Conservation (phyloP, 2,888 invertebrate species). For the Sericinus montela region DNA sequence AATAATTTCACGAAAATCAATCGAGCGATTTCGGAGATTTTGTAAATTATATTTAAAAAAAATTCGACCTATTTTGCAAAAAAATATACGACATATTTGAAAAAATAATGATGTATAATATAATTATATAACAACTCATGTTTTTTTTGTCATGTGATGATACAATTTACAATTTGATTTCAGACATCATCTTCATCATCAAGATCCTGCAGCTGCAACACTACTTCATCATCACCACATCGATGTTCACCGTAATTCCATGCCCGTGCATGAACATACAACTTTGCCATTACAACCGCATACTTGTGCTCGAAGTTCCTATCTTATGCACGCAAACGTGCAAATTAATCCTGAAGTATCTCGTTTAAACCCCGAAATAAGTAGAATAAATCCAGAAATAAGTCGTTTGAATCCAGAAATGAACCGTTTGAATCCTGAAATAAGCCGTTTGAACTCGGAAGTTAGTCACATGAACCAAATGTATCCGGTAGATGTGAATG, state of each 20-base stretch:
- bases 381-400: conserved; percentile 35
- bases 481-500: conserved; percentile 38
- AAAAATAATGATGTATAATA: too few species aligned
- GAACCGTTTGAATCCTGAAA: conserved; percentile 36
- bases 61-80: too few species aligned
- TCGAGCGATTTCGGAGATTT: too few species aligned
- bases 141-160: too few species aligned
- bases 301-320: conserved; percentile 51
- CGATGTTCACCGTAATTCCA: conserved; percentile 49
- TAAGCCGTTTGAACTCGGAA: conserved; percentile 39
- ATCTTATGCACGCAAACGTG: conserved; percentile 39
- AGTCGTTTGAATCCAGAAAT: conserved; percentile 34
- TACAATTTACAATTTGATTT: too few species aligned
- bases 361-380: conserved; percentile 33
- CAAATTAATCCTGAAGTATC: conserved; percentile 28
- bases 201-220: conserved; percentile 67
- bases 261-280: conserved; percentile 41
- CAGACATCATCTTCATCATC: conserved; percentile 66
- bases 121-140: too few species aligned
- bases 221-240: conserved; percentile 67
- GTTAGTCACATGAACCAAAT: conserved; percentile 36
- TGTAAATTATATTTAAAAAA: too few species aligned
- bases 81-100: too few species aligned
- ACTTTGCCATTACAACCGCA: conserved; percentile 40
- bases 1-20: too few species aligned